Base-by-base conservation (phyloP, 2,888 invertebrate species). In the Drosophila gaucha region DNA sequence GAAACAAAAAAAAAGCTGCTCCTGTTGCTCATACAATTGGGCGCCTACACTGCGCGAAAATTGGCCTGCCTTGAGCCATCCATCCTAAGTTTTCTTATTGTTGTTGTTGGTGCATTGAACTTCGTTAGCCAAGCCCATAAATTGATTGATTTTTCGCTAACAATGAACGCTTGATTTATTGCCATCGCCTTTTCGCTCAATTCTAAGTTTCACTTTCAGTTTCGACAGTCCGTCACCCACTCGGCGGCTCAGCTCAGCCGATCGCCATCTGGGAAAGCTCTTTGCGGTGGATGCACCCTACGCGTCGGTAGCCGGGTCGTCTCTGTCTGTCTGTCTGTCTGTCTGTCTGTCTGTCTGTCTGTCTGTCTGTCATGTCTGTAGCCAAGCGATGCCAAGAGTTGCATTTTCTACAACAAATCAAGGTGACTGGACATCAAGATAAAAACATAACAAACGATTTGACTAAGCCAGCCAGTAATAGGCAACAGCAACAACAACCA, bases 381-480 rank as follows among this genome's bases (percentile, higher is more conserved):
- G 63, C 76, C 58, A 86, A 83, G 90, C 86, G 64, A 88, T 89
- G 90, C 86, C 89, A 89, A 90, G 88, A 89, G 87, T 82, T 86
- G 89, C 85, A 82, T 84, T 89, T 89, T 89, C 87, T 87, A 84
- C 90, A 90, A 90, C 90, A 89, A 89, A 90, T 90, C 90, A 89
- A 90, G 89, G 90, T 90, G 90, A 89, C 90, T 89, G 88, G 87
- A 86, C 90, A 89, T 90, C 90, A 88, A 90, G 89, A 89, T 89
- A 89, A 90, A 89, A 89, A 88, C 90, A 89, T 89, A 89, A 90
- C 88, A 89, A 89, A 89, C 90, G 90, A 90, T 89, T 89, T 89
- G 87, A 86, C 84, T 84, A 84, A 86, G 82, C 86, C 84, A 79
- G 79, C 71, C 86, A 82, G 85, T 84, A 84, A 84, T 84, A 80